Evolutionary conservation across 2,888 invertebrate genomes (phyloP), one percentile per base, ranked within the genome.

Genomic region (Polydrusus pterygomalis): DNA sequence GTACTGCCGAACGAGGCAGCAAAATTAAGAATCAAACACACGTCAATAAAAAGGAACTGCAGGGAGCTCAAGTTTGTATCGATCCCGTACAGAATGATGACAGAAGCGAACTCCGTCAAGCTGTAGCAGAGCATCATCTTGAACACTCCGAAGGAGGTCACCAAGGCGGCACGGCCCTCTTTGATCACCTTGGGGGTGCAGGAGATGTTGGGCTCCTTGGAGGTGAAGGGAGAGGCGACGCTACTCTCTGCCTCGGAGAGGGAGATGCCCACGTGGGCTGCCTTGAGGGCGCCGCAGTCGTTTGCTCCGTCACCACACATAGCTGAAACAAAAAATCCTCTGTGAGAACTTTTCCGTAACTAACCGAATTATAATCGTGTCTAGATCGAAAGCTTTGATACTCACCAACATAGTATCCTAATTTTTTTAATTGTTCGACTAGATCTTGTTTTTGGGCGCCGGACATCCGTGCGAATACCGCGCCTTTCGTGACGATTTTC

Each of bases 221-320:
- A 96, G 0, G 97, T 98, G 87, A 98, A 98, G 0, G 97, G 97
- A 2, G 97, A 96, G 0, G 98, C 98, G 0, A 97, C 97, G 8
- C 96, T 96, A 6, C 96, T 95, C 88, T 98, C 97, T 0, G 96
- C 93, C 83, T 97, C 96, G 0, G 97, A 97, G 1, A 98, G 90
- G 0, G 96, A 96, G 30, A 98, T 94, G 10, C 98, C 97, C 0
- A 96, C 93, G 86, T 98, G 97, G 0, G 97, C 97, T 0, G 96
- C 96, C 82, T 97, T 95, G 1, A 97, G 87, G 0, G 97, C 97
- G 0, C 97, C 97, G 86, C 97, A 98, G 87, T 98, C 98, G 88
- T 98, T 98, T 0, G 98, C 97, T 6, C 98, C 98, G 88, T 98
- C 98, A 0, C 98, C 98, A 83, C 98, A 98, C 97, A 97, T 97